A percentile compares a stretch with the other conserved stretches of the same genome.
These are phyloP conservation scores for Falco berigora DNA, from an alignment of 2,797 vertebrate genomes.

Conservation along the genomic window DNA sequence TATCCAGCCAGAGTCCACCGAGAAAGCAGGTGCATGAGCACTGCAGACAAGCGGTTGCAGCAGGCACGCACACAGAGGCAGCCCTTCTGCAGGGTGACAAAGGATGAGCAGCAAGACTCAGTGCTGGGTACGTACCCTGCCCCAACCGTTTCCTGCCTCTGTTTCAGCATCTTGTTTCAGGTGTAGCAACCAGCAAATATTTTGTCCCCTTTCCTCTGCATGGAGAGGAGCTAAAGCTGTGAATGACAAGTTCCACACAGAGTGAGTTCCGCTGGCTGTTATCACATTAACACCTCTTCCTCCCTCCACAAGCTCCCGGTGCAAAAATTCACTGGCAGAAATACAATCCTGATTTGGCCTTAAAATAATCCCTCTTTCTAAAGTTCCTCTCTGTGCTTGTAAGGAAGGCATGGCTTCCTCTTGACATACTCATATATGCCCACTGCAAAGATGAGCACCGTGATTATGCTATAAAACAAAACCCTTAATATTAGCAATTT, in stretches of 20 bases:
- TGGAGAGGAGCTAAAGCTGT: neutral
- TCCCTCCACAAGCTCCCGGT: neutral
- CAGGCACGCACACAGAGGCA: neutral
- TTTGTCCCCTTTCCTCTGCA: neutral
- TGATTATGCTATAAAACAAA: neutral
- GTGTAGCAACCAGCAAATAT: neutral
- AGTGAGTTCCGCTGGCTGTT: neutral
- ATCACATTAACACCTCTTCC: constrained; percentile 18
- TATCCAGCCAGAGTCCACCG: neutral
- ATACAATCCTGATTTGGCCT: neutral
- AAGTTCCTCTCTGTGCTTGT: neutral
- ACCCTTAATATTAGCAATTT: neutral
- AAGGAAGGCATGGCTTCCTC: neutral
- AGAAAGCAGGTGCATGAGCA: fast-evolving
- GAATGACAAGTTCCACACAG: neutral
- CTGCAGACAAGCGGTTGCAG: neutral
- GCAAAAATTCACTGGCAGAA: constrained; percentile 23
- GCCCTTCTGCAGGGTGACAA: neutral
- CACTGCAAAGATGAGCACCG: neutral
- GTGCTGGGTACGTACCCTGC: neutral
- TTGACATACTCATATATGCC: neutral
- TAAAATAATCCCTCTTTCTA: neutral
- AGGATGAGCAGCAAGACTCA: neutral
- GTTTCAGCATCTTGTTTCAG: neutral
- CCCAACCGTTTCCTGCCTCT: neutral